phyloP scores from a whole-genome alignment of 30 jellyfish, hydroid and myxozoan species.

The Euphysa ruthae region DNA sequence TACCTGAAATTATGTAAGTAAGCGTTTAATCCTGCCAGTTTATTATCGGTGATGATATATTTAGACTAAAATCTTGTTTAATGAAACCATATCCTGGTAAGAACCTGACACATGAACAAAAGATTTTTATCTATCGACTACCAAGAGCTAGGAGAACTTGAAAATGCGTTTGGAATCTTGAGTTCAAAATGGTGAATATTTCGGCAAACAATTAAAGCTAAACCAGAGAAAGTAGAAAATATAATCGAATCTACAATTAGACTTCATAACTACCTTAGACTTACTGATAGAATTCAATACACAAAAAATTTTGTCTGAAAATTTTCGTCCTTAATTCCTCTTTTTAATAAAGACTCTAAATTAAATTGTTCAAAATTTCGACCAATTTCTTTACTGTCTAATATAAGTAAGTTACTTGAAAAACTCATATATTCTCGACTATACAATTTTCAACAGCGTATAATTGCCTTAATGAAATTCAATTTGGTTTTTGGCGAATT shows the following conservation, averaged over 20 bases:
- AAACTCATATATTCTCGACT: too few species aligned
- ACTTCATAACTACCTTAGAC: slow-evolving; percentile 54
- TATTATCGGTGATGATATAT: slow-evolving; percentile 45
- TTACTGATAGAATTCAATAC: slow-evolving; percentile 49
- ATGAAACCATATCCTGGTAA: slow-evolving; percentile 53
- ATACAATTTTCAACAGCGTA: too few species aligned
- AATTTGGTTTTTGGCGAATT: too few species aligned
- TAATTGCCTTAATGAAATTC: too few species aligned
- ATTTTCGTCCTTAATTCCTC: too few species aligned
- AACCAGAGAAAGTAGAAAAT: slow-evolving; percentile 32
- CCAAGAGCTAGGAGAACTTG: slow-evolving; percentile 35
- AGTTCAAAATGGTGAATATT: slow-evolving; percentile 55
- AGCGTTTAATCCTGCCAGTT: too few species aligned
- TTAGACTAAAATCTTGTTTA: slow-evolving; percentile 39
- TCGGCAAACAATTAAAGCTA: slow-evolving; percentile 51
- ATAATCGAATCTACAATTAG: slow-evolving; percentile 42
- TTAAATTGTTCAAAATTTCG: too few species aligned
- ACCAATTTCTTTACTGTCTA: too few species aligned
- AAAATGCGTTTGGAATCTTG: slow-evolving; percentile 41
- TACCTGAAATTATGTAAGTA: too few species aligned
- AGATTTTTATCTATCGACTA: slow-evolving; percentile 30
- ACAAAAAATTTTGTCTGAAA: too few species aligned
- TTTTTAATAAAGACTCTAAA: too few species aligned
- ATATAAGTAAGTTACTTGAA: too few species aligned
- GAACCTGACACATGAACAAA: slow-evolving; percentile 14